Conservation (phyloP, 2,113 vertebrate species). For the Microcebus tavaratra region DNA sequence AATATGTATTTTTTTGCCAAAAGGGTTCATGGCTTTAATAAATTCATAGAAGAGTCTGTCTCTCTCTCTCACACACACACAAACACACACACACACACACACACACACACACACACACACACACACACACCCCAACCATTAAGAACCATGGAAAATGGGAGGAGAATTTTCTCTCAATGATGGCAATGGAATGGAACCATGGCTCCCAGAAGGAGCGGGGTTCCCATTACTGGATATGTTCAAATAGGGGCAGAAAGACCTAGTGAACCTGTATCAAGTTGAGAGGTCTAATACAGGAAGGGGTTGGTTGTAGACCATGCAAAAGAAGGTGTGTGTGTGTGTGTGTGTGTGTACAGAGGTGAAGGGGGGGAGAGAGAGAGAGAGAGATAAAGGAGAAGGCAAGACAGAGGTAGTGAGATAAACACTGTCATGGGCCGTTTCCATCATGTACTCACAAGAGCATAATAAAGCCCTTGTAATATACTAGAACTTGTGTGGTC, state of each 20-base stretch:
- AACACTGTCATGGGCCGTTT: constrained; percentile 91
- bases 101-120: not conserved
- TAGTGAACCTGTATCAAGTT: constrained; percentile 34
- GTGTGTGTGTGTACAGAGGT: not conserved
- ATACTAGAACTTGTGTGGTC: constrained; percentile 99
- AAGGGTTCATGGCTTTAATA: not conserved
- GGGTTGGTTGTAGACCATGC: not conserved
- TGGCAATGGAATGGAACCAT: not conserved
- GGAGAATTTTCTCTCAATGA: not conserved
- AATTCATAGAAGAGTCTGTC: constrained; percentile 20
- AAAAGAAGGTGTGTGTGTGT: not conserved
- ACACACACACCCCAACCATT: not conserved
- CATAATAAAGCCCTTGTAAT: constrained; percentile 99
- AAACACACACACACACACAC: not conserved
- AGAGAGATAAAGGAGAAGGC: constrained; percentile 69
- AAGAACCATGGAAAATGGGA: not conserved
- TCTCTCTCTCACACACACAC: too few species aligned
- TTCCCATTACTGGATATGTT: not conserved
- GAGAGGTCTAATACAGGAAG: not conserved
- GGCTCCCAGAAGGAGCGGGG: constrained; percentile 14
- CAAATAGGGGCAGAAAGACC: constrained; percentile 17
- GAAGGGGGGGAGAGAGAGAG: not conserved
- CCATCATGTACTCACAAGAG: constrained; percentile 92
- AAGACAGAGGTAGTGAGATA: constrained; percentile 88
- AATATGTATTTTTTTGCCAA: not conserved